Evolutionary conservation across 1,140 invertebrate genomes (phyloP), one percentile per base, ranked within the genome.

Genomic region (Brachionus paranguensis): DNA sequence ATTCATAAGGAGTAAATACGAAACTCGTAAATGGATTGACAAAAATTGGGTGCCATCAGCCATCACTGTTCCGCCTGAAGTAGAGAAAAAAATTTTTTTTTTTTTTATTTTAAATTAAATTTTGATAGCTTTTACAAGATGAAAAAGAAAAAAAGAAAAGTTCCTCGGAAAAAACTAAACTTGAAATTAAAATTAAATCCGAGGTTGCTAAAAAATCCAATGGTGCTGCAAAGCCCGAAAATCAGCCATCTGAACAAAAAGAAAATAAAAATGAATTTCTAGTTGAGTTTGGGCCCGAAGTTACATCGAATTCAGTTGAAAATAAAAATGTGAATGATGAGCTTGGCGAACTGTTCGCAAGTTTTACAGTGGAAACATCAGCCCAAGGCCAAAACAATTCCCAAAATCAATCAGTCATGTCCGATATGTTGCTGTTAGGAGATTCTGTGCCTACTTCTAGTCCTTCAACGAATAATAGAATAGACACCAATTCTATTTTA

Each of bases 1-100:
- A 68, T 99, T 99, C 89, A 96, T 99, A 85, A 91, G 96, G 76
- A 94, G 95, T 53, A 99, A 99, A 91, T 99, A 99, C 90, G 97
- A 99, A 89, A 94, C 96, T 86, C 98, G 97, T 90, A 98, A 97
- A 88, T 99, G 98, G 88, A 95, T 98, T 86, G 96, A 96, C 27
- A 93, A 94, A 86, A 96, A 98, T 27, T 84, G 83, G 83, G 3
- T n/a, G 0, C 81, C 81, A 2, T 11, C 81, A 11, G 43, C 14
- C n/a, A 17, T 83, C 1, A 50, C 45, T 33, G 68, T 83, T n/a
- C 50, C 81, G 20, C 37, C 60, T 29, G 81, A 83, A 37, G 79
- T 83, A 79, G 29, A 17, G 24, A 41, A 33, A 12, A 45, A 29
- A 37, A 37, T 1, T 7, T 0, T 37, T 37, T 37, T 47, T 47